Evolutionary conservation across 2,113 vertebrate genomes (phyloP).

Genomic region (Aleadryas rufinucha): DNA sequence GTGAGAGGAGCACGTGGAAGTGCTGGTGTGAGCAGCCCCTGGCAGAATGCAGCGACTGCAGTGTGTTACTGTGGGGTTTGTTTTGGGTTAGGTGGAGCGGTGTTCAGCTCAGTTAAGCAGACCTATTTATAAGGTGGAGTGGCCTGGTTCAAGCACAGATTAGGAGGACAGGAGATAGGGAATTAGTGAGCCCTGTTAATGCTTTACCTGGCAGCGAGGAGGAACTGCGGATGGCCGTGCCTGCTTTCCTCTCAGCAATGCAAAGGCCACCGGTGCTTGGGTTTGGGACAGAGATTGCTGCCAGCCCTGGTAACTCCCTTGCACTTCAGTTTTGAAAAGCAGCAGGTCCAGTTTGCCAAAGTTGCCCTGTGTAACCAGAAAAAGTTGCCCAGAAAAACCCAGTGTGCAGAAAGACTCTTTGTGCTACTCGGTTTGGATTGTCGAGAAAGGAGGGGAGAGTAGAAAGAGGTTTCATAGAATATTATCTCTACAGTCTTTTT

Average conservation of each 20-base stretch:
- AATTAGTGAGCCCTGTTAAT: not conserved
- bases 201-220: not conserved
- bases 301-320: not conserved
- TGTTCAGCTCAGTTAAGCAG: not conserved
- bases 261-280: not conserved
- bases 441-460: not conserved
- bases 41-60: not conserved
- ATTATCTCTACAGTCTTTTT: not conserved
- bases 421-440: not conserved
- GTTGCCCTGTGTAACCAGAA: not conserved
- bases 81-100: not conserved
- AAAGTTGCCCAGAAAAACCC: not conserved
- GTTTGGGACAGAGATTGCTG: not conserved
- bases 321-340: not conserved
- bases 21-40: not conserved
- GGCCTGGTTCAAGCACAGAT: not conserved
- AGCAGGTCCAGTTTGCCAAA: not conserved
- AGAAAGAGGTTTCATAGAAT: not conserved
- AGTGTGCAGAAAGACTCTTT: not conserved
- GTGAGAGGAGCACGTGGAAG: not conserved
- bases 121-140: not conserved
- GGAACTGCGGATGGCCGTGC: not conserved
- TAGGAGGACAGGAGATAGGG: not conserved
- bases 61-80: not conserved
- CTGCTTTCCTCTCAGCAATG: not conserved